Base-by-base conservation (phyloP, 2,888 invertebrate genomes). In the Hanleya hanleyi region DNA sequence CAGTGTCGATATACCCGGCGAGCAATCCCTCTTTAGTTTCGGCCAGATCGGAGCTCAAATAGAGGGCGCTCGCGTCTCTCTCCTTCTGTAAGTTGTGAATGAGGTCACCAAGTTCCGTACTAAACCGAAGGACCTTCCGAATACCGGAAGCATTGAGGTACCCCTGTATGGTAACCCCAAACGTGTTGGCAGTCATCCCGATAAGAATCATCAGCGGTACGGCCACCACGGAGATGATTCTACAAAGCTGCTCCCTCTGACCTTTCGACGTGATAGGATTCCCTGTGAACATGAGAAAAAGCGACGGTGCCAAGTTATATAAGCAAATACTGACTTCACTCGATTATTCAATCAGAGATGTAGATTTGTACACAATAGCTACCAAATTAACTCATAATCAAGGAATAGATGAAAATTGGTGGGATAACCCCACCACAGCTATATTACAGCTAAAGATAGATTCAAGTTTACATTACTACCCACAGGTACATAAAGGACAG, bases 51-150 rank as follows among this genome's bases (percentile, higher is more conserved):
- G 79, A 78, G 72, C 85, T 86, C 33, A 86, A 78, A 69, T 87
- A 84, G 32, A 87, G 82, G 70, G 86, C 86, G 70, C 84, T 86
- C 77, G 84, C 84, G 74, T 86, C 86, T 0, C 86, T 82, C 69
- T 87, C 87, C 29, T 80, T 71, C 76, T 86, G 84, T 33, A 84
- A 74, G 50, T 76, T 71, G 35, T 82, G 81, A 38, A 84, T 78
- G 9, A 81, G 64, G 49, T 70, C 71, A 0, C 82, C 83, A 5
- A 81, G 71, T 66, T 80, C 73, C 0, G 74, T 80, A 67, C 80
- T 80, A 35, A 80, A 69, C 15, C 33, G 49, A 22, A 81, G 71
- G 32, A 73, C 66, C 37, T 75, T 76, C n/a, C 70, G 64, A 26
- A 77, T 69, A 4, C 61, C 70, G 2, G 38, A 35, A 47, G 71